Percentiles rank a stretch among this genome's conserved stretches.
These are phyloP conservation scores for Camponotus floridanus DNA, from an alignment of 1,140 invertebrate genomes.

Conservation along the genomic window DNA sequence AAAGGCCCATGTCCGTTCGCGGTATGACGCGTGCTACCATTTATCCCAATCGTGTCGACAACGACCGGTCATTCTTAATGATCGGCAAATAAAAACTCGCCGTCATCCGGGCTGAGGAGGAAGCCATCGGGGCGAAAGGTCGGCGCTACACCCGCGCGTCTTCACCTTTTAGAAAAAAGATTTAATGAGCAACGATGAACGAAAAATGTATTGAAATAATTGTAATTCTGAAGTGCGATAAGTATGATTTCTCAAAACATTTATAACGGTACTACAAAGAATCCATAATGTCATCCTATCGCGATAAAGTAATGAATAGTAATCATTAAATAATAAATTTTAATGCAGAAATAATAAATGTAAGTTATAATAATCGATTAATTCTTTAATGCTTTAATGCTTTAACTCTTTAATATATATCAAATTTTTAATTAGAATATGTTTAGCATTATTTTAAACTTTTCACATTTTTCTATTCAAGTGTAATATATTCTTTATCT, in stretches of 20 bases:
- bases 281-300: neutral
- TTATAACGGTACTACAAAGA: neutral
- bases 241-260: neutral
- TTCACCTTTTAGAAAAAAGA: conserved; percentile 58
- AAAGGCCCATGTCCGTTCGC: conserved; percentile 77
- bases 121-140: conserved; percentile 72
- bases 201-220: neutral
- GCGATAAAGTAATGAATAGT: neutral
- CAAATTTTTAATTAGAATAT: no score
- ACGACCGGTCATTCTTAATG: conserved; percentile 80
- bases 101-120: conserved; percentile 81
- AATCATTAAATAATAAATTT: neutral
- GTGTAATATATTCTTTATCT: no score
- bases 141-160: conserved; percentile 64
- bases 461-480: no score
- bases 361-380: no score
- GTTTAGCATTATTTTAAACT: no score
- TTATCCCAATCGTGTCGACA: conserved; percentile 84
- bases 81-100: conserved; percentile 84
- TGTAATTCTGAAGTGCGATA: neutral
- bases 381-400: no score
- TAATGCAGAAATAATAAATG: no score
- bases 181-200: neutral
- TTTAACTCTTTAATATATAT: no score
- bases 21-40: conserved; percentile 85